phyloP scores from a whole-genome alignment of 2,888 invertebrate species.

The Brachyopa scutellaris region DNA sequence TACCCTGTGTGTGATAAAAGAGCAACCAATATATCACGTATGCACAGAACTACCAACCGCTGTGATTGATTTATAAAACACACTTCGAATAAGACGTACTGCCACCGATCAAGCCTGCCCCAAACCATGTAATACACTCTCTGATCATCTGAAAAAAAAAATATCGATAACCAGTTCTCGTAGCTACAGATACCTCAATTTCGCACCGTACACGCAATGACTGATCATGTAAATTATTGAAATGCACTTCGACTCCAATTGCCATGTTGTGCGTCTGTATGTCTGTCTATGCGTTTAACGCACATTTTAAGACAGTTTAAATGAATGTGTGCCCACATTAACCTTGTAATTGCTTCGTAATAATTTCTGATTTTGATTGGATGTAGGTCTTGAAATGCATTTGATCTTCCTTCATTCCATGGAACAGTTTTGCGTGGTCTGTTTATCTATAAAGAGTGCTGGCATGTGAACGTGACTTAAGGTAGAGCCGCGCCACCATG shows the following conservation, averaged over 20 bases:
- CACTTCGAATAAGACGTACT: constrained; percentile 20
- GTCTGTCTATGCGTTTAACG: constrained; percentile 2
- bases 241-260: constrained; percentile 53
- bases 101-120: constrained; percentile 18
- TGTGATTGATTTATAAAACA: constrained; percentile 60
- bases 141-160: constrained; percentile 21
- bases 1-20: constrained; percentile 33
- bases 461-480: background rate
- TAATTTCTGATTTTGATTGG: constrained; percentile 61
- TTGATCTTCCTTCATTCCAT: constrained; percentile 43
- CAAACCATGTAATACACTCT: constrained; percentile 7
- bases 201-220: constrained; percentile 47
- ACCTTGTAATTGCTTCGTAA: constrained; percentile 69
- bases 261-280: constrained; percentile 37
- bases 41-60: constrained; percentile 31
- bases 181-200: constrained; percentile 23
- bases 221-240: constrained; percentile 66
- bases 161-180: constrained; percentile 23
- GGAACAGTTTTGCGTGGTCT: background rate
- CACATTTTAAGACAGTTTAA: constrained; percentile 40
- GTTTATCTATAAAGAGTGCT: background rate
- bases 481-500: background rate
- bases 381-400: constrained; percentile 46
- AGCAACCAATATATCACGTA: constrained; percentile 42
- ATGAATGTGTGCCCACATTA: constrained; percentile 67